phyloP scores from a whole-genome alignment of 2,888 invertebrate genomes.

The Salpingus planirostris region DNA sequence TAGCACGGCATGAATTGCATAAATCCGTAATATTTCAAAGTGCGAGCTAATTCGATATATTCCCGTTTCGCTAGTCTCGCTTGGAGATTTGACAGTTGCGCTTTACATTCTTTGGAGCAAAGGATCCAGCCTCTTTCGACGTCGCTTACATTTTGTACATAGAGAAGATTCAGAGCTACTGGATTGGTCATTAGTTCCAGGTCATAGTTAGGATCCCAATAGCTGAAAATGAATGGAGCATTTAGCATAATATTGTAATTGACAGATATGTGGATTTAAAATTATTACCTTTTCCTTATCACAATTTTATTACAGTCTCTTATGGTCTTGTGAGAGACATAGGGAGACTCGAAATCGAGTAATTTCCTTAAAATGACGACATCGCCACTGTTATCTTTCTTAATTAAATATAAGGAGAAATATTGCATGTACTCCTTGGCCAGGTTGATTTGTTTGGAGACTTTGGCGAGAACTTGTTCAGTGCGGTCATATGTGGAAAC shows the following conservation, averaged over 20 bases:
- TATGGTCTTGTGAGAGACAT: slow-evolving; percentile 78
- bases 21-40: slow-evolving; percentile 82
- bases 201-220: slow-evolving; percentile 84
- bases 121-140: slow-evolving; percentile 80
- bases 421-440: slow-evolving; percentile 72
- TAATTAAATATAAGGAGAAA: slow-evolving; percentile 84
- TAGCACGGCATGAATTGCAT: slow-evolving; percentile 67
- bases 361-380: slow-evolving; percentile 75
- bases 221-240: no score
- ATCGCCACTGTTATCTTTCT: slow-evolving; percentile 63
- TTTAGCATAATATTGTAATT: no score
- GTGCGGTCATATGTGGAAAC: slow-evolving; percentile 77
- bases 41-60: slow-evolving; percentile 79
- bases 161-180: slow-evolving; percentile 76
- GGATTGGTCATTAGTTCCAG: slow-evolving; percentile 72
- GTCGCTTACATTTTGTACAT: slow-evolving; percentile 80
- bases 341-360: slow-evolving; percentile 95
- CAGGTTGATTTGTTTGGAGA: slow-evolving; percentile 72
- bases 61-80: slow-evolving; percentile 74
- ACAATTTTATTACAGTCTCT: slow-evolving; percentile 68
- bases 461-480: slow-evolving; percentile 72
- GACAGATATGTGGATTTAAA: no score
- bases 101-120: slow-evolving; percentile 55
- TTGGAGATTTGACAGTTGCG: slow-evolving; percentile 62
- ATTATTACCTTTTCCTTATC: slow-evolving; percentile 69